Percentiles rank a stretch among this genome's conserved stretches.
phyloP scores from a whole-genome alignment of 2,888 invertebrate species.

The Pollenia angustigena region DNA sequence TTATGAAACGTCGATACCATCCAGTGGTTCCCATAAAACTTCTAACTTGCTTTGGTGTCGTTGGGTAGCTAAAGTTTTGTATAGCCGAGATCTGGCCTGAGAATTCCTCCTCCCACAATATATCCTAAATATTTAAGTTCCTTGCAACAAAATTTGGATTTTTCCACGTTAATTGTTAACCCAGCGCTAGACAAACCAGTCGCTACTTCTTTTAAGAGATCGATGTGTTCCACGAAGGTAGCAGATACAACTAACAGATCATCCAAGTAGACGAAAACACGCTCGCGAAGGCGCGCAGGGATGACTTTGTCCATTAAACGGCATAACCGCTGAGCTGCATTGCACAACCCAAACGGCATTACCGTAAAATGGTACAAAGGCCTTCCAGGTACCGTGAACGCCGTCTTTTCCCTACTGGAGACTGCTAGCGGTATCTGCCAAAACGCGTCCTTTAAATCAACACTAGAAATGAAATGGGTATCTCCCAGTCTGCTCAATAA shows the following conservation, averaged over 20 bases:
- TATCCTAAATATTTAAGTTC: neutral
- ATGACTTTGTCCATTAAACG: conserved; percentile 67
- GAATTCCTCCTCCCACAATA: neutral
- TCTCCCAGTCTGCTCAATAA: conserved; percentile 63
- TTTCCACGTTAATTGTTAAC: neutral
- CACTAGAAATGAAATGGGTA: conserved; percentile 62
- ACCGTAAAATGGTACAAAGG: no score
- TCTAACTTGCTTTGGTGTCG: neutral
- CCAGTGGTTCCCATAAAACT: neutral
- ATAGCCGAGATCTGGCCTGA: neutral
- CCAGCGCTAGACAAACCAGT: no score
- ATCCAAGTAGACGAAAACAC: conserved; percentile 6
- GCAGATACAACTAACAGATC: no score
- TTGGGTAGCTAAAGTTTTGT: neutral
- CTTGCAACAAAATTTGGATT: neutral
- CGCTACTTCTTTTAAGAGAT: no score
- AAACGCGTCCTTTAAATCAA: conserved; percentile 49
- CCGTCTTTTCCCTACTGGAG: conserved; percentile 29
- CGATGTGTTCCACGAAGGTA: no score
- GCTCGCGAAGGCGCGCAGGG: neutral
- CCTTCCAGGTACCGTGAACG: conserved; percentile 37
- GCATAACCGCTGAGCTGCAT: no score
- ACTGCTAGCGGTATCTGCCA: conserved; percentile 23
- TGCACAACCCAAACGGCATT: no score
- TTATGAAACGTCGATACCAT: neutral